These are phyloP conservation scores for Stegastes partitus DNA, from an alignment of 2,113 vertebrate species.

Conservation along the genomic window DNA sequence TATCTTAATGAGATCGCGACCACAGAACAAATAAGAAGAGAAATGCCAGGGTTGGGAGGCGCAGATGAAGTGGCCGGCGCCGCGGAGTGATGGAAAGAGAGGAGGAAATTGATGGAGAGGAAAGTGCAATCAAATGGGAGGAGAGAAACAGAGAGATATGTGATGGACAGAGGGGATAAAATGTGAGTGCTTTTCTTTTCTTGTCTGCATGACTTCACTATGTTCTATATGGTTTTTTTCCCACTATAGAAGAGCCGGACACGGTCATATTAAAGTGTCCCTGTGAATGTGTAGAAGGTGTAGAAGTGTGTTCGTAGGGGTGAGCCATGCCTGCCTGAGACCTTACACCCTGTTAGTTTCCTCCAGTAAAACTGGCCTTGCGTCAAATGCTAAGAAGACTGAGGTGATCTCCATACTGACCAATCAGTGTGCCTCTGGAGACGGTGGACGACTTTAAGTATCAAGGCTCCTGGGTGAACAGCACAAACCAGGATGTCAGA, in stretches of 20 bases:
- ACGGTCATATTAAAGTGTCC: conserved; percentile 2
- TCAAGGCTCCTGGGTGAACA: too few species aligned
- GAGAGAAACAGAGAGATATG: conserved; percentile 7
- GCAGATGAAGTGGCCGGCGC: conserved; percentile 32
- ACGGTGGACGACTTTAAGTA: too few species aligned
- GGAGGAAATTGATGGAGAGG: conserved; percentile 32
- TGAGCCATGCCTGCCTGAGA: not conserved
- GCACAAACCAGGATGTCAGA: too few species aligned
- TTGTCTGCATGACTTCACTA: not conserved
- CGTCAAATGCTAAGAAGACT: too few species aligned
- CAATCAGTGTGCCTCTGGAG: too few species aligned
- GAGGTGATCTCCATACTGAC: too few species aligned
- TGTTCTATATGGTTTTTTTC: not conserved
- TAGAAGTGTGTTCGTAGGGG: not conserved
- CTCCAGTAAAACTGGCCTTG: not conserved
- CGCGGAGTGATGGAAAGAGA: conserved; percentile 34
- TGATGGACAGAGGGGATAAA: not conserved
- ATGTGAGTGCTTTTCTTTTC: not conserved
- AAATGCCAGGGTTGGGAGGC: conserved; percentile 42
- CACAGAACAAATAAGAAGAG: conserved; percentile 60
- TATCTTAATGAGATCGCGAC: conserved; percentile 79
- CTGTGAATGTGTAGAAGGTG: not conserved
- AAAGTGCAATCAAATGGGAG: conserved; percentile 21
- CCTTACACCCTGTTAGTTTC: too few species aligned
- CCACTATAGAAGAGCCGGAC: not conserved